These are phyloP conservation scores for Pangasius djambal DNA, from an alignment of 2,797 vertebrate species.

Conservation along the genomic window DNA sequence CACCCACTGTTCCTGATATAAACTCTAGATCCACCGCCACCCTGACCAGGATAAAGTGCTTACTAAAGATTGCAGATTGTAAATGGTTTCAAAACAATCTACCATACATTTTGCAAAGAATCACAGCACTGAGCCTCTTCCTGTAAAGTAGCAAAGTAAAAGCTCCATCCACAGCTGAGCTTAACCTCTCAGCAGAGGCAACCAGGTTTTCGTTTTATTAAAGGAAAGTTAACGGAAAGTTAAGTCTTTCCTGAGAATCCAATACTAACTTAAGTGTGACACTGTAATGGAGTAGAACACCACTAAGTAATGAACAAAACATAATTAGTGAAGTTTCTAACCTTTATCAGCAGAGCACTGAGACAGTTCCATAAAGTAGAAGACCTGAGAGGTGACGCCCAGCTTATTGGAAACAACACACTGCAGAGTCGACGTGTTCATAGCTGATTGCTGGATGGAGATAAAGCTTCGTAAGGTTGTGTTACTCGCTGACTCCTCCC, in stretches of 20 bases:
- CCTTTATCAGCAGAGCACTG: background rate
- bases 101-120: background rate
- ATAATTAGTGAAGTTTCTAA: background rate
- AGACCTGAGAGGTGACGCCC: conserved; percentile 2
- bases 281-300: background rate
- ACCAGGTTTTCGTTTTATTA: background rate
- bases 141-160: background rate
- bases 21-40: too few species aligned
- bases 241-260: background rate
- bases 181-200: background rate
- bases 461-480: conserved; percentile 58
- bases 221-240: too few species aligned
- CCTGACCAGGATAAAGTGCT: too few species aligned
- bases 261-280: background rate
- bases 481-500: conserved; percentile 12
- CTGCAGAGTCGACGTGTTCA: background rate
- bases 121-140: background rate
- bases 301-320: background rate
- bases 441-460: conserved; percentile 49
- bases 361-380: background rate
- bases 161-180: background rate
- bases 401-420: conserved; percentile 56
- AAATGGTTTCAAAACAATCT: too few species aligned
- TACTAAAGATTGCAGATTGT: too few species aligned
- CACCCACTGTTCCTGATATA: too few species aligned